These are phyloP conservation scores for Anguilla marmorata DNA, from an alignment of 2,797 vertebrate species.

Conservation along the genomic window DNA sequence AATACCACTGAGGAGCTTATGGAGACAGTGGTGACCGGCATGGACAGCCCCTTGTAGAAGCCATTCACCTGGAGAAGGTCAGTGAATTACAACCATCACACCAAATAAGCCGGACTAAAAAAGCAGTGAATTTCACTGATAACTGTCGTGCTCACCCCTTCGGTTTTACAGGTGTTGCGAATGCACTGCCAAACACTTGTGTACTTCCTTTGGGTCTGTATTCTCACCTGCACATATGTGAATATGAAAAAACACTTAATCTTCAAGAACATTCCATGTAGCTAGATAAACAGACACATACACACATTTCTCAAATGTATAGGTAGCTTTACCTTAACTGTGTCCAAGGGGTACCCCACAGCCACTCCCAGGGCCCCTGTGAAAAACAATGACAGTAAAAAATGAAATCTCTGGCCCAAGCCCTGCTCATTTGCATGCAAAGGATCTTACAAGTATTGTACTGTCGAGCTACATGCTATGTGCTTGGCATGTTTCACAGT, in stretches of 20 bases:
- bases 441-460: neutral
- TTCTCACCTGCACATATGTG: constrained; percentile 74
- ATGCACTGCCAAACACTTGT: constrained; percentile 82
- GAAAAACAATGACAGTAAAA: constrained; percentile 47
- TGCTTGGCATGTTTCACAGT: neutral
- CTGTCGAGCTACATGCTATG: neutral
- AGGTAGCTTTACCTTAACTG: constrained; percentile 75
- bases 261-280: neutral
- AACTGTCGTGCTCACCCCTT: constrained; percentile 70
- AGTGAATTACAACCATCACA: neutral
- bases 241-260: neutral
- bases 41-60: constrained; percentile 86
- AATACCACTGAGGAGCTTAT: constrained; percentile 84
- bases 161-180: constrained; percentile 73
- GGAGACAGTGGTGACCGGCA: constrained; percentile 76
- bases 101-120: neutral
- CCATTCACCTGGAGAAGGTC: constrained; percentile 70
- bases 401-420: neutral
- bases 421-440: neutral
- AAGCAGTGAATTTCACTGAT: neutral
- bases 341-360: constrained; percentile 84
- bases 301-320: neutral
- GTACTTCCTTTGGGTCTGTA: constrained; percentile 85
- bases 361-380: constrained; percentile 80
- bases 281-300: neutral